Evolutionary conservation across 2,797 vertebrate genomes (phyloP), one percentile per base, ranked within the genome.

Genomic region (Ataeniobius toweri): DNA sequence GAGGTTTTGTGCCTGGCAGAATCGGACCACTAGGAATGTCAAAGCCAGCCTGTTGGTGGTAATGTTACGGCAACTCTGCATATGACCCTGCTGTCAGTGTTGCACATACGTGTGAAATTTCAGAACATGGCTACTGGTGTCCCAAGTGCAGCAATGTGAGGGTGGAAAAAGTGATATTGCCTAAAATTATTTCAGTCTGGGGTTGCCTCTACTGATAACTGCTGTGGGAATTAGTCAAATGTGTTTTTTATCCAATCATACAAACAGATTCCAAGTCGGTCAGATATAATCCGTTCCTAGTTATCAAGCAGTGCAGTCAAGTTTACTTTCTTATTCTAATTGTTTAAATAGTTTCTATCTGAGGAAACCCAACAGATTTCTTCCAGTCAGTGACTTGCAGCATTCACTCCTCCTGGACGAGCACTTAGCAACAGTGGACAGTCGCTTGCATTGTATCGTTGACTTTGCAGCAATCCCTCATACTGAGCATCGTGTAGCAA

Each of bases 1-100:
- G 93, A 81, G 91, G 91, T 91, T 94, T 93, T 93, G 88, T 90
- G 81, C 88, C 82, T 91, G 79, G 85, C 85, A 91, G 87, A 92
- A 91, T 91, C 83, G 87, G 87, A 93, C 92, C 88, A 18, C 89
- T 31, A 71, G 83, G 86, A 88, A 92, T 87, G 88, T 90, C 80
- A 73, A 85, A 78, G 80, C 81, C 69, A 41, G 85, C 81, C 82
- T 71, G 82, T 73, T 74, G 12, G 68, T 55, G 83, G 78, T 89
- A 61, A 74, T 82, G 71, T 87, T 86, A 80, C 85, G 75, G 85
- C 85, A 83, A 7, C 58, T 89, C 70, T 84, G 65, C 80, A 89
- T 81, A 82, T 88, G 77, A 75, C 77, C 68, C 83, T 77, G 56
- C 75, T 86, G 85, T 80, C 82, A 71, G 83, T 75, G 56, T 69